Conservation (phyloP, 2,113 vertebrate genomes). For the Lutjanus erythropterus region DNA sequence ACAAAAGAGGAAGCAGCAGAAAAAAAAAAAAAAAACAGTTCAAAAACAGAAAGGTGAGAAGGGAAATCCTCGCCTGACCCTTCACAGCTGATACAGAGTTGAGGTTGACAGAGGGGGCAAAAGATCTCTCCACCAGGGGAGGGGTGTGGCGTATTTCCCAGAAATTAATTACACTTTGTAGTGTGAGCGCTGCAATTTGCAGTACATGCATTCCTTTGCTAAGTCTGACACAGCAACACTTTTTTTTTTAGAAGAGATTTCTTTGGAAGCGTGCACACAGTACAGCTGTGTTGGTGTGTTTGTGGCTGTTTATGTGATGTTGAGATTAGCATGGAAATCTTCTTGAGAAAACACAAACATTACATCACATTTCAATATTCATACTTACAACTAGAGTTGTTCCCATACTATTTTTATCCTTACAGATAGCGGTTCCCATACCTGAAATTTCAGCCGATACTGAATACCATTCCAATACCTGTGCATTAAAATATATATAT, state of each 20-base stretch:
- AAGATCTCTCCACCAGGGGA: neutral
- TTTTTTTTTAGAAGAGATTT: neutral
- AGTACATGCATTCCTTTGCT: neutral
- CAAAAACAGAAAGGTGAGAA: neutral
- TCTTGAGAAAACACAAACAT: neutral
- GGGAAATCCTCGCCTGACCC: neutral
- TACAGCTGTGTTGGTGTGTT: neutral
- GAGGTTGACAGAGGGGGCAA: neutral
- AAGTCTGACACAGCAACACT: neutral
- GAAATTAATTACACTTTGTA: neutral
- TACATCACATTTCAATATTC: neutral
- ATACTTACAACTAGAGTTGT: no score
- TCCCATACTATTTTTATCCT: no score
- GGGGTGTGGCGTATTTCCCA: no score
- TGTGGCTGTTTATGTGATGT: neutral
- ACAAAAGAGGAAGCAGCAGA: conserved; percentile 31
- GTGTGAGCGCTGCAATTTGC: neutral
- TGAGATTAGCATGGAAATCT: neutral
- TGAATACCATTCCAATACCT: no score
- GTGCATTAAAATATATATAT: no score
- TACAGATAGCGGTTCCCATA: no score
- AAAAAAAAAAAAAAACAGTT: neutral
- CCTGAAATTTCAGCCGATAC: no score
- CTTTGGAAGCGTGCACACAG: neutral
- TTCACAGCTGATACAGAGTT: neutral